Conservation (phyloP, 2,797 vertebrate genomes). For the Catamblyrhynchus diadema region DNA sequence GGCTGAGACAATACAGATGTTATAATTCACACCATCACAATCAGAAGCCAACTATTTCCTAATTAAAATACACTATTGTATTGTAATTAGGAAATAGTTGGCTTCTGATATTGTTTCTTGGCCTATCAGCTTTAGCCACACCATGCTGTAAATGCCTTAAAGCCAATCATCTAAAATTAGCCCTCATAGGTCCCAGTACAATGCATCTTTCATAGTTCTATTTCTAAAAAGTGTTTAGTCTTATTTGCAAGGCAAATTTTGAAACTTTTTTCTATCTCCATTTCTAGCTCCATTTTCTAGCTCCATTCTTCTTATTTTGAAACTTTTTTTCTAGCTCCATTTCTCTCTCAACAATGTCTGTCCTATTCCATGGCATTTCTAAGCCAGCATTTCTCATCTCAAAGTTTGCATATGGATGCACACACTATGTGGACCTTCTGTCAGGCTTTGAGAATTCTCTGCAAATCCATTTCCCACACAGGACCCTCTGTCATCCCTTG, state of each 20-base stretch:
- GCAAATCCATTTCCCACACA: neutral
- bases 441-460: neutral
- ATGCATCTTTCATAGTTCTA: neutral
- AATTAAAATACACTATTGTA: neutral
- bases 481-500: neutral
- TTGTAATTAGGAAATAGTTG: no score
- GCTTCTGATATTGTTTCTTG: neutral
- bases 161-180: neutral
- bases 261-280: neutral
- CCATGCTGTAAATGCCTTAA: neutral
- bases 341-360: neutral
- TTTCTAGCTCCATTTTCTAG: neutral
- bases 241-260: neutral
- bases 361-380: neutral
- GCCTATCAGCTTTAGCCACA: neutral
- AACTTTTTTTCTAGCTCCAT: neutral
- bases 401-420: rapidly evolving
- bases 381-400: neutral
- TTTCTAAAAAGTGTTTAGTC: neutral
- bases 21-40: neutral
- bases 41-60: neutral
- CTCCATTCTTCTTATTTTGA: neutral
- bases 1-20: neutral
- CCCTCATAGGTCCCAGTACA: neutral
- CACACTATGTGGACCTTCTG: neutral